Conservation (phyloP, 2,797 vertebrate species). For the Synaphobranchus kaupii region DNA sequence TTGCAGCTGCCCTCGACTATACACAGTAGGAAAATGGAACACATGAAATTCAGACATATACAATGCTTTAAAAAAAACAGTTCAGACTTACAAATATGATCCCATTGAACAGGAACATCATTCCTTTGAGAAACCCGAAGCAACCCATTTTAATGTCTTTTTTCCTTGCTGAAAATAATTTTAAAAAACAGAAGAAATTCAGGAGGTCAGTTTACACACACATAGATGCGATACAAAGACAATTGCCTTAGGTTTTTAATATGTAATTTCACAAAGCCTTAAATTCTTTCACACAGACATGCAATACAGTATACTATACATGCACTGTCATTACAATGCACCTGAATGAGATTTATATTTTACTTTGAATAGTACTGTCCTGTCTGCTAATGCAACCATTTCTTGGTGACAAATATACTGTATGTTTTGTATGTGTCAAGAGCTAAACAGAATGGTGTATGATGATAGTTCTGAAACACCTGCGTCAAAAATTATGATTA, state of each 20-base stretch:
- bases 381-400: too few relatives aligned
- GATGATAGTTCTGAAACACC: too few relatives aligned
- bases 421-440: background rate
- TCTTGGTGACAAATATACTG: background rate
- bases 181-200: background rate
- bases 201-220: background rate
- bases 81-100: conserved; percentile 79
- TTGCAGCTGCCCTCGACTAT: background rate
- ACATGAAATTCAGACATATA: background rate
- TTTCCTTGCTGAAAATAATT: conserved; percentile 44
- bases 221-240: background rate
- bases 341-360: too few relatives aligned
- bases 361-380: too few relatives aligned
- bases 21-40: background rate
- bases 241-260: background rate
- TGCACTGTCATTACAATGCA: too few relatives aligned
- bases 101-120: conserved; percentile 79
- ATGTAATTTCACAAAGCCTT: background rate
- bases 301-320: too few relatives aligned
- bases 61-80: background rate
- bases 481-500: background rate
- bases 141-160: conserved; percentile 67
- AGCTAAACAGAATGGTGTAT: background rate
- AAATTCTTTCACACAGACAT: too few relatives aligned
- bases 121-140: conserved; percentile 73